Evolutionary conservation across 1,140 invertebrate genomes (phyloP), one percentile per base, ranked within the genome.

Genomic region (Drosophila kepulauana): DNA sequence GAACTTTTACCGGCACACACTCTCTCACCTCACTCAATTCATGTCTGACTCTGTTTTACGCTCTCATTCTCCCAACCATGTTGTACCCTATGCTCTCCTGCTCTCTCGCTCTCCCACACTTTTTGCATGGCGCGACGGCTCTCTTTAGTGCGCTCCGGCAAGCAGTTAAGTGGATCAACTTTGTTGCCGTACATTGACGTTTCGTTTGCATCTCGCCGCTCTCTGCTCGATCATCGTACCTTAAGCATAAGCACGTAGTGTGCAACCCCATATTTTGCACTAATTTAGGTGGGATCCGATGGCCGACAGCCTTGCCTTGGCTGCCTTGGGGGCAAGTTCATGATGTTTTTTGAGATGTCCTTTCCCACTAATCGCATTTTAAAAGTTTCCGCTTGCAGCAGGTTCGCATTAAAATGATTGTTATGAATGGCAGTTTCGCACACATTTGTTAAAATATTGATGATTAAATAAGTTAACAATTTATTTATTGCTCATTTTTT

Each of bases 181-280:
- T 80, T 88, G 84, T 87, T 88, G 84, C 84, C 66, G 84, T 87
- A 59, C 84, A 80, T 87, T 87, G 84, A 88, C 84, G 84, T 87
- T 77, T 71, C 77, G 84, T 88, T 74, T 74, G 59, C 46, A 49
- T 48, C 52, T 13, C 35, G 35, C 35, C 8, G 35, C 35, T 38
- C 20, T 25, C 20, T 25, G 20, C 10, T 20, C 58, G 59, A 66
- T 66, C 38, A 49, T 46, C 49, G 52, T 35, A n/a, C 10, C 48
- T 64, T 28, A 43, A 10, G 38, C 3, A 41, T 54, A 11, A 56
- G 13, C 16, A 11, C 10, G 35, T n/a, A 28, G 8, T 10, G 10
- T 35, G 10, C 30, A 33, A 57, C 20, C 79, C 6, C 6, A 43
- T 52, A 46, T 28, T 43, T 43, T 13, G n/a, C 41, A 43, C 56